Evolutionary conservation across 1,140 invertebrate species (phyloP), one percentile per base, ranked within the genome.

Genomic region (Drosophila watanabei): DNA sequence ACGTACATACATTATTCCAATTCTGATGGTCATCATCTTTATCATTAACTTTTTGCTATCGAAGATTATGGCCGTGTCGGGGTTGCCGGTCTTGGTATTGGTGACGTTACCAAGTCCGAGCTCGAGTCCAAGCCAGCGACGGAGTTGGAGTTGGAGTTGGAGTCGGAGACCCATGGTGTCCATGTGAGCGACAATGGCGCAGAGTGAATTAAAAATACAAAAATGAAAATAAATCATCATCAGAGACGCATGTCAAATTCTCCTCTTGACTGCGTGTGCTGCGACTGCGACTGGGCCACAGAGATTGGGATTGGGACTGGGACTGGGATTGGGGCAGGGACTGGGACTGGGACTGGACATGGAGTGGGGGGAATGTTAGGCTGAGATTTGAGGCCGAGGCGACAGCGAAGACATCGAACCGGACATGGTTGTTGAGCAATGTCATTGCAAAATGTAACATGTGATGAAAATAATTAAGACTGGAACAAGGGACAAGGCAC

Each of bases 171-270:
- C 58, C 24, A 46, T 69, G 57, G 45, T 52, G 65, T 73, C 60
- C 75, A 73, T 80, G 79, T 79, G 79, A 82, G 76, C 81, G 81
- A 83, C 81, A 83, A 84, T 84, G 82, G 81, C 81, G 81, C 82
- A 84, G 82, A 84, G 82, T 83, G 82, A 84, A 84, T 84, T 84
- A 83, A 84, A 84, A 84, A 84, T 80, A 84, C 76, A 83, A 84
- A 83, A 84, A 83, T 80, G 82, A 84, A 84, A 83, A 84, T 84
- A 84, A 84, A 84, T 84, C 82, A 84, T 84, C 82, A 84, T 84
- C 82, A 84, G 82, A 83, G 80, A 83, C 82, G 82, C 82, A 84
- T 84, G 82, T 84, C 82, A 84, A 84, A 84, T 84, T 83, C 81
- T 80, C 76, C 80, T 84, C 82, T 65, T 71, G 71, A 80, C 80